phyloP scores from a whole-genome alignment of 2,113 vertebrate genomes.

The Syngnathus floridae region DNA sequence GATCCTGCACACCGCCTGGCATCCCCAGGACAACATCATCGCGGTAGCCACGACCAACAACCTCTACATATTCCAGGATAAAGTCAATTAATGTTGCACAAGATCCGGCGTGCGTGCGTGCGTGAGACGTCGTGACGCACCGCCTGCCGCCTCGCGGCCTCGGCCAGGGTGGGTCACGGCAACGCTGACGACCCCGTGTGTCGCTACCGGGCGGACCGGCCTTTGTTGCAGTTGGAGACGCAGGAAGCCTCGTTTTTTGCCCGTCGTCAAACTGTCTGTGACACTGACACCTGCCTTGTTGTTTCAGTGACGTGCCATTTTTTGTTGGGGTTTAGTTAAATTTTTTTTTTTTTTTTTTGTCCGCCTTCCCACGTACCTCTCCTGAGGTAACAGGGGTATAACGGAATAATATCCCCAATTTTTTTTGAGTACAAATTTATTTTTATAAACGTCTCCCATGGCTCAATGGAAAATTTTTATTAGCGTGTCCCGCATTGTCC shows the following conservation, averaged over 20 bases:
- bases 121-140: slow-evolving; percentile 11
- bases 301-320: slow-evolving; percentile 68
- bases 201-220: slow-evolving; percentile 39
- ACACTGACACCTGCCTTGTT: slow-evolving; percentile 56
- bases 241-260: slow-evolving; percentile 45
- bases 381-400: slow-evolving; percentile 32
- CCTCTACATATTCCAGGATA: slow-evolving; percentile 99
- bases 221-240: slow-evolving; percentile 54
- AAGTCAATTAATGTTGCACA: slow-evolving; percentile 80
- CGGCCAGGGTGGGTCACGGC: slow-evolving; percentile 33
- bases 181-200: slow-evolving; percentile 32
- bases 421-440: slow-evolving; percentile 49
- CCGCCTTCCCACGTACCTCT: slow-evolving; percentile 31
- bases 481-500: slow-evolving; percentile 40
- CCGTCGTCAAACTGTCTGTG: slow-evolving; percentile 48
- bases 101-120: not conserved
- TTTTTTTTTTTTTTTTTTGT: slow-evolving; percentile 19
- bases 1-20: slow-evolving; percentile 98
- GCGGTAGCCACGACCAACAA: slow-evolving; percentile 99
- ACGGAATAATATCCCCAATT: slow-evolving; percentile 44
- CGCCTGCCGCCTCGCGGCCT: slow-evolving; percentile 27
- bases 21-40: slow-evolving; percentile 97
- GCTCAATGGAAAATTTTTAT: slow-evolving; percentile 33
- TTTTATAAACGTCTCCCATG: slow-evolving; percentile 47
- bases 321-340: slow-evolving; percentile 7